phyloP scores from a whole-genome alignment of 2,888 invertebrate species.

The Uropetala carovei region DNA sequence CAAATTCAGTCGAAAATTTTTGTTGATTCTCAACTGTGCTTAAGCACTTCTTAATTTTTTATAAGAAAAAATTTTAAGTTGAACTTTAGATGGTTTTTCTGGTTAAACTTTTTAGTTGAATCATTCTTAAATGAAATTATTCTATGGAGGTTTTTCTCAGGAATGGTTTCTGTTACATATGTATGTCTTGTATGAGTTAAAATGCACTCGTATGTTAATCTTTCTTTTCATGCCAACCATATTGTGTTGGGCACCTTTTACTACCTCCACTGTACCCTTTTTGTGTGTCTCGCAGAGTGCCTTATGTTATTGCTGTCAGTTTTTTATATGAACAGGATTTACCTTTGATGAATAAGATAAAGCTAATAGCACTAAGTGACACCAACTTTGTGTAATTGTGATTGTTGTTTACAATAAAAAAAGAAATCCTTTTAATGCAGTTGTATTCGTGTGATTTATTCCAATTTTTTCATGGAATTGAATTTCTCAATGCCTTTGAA shows the following conservation, averaged over 20 bases:
- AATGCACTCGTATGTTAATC: neutral
- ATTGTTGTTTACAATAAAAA: conserved; percentile 24
- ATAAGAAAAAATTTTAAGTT: too few species aligned
- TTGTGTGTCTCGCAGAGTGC: conserved; percentile 35
- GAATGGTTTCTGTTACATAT: neutral
- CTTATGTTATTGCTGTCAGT: conserved; percentile 53
- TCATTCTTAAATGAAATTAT: neutral
- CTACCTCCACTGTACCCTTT: conserved; percentile 43
- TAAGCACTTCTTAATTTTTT: too few species aligned
- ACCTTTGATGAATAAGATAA: neutral
- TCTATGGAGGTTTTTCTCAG: neutral
- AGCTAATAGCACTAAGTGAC: neutral
- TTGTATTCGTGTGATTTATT: too few species aligned
- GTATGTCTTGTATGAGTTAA: neutral
- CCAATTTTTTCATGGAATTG: too few species aligned
- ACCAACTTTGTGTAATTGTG: conserved; percentile 33
- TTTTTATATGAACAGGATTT: neutral
- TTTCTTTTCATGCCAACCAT: neutral
- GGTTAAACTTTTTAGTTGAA: too few species aligned
- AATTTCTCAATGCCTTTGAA: too few species aligned
- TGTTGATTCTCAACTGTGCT: too few species aligned
- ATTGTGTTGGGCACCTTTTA: conserved; percentile 12
- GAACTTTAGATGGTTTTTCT: too few species aligned
- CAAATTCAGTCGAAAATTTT: too few species aligned
- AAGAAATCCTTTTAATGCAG: neutral